Conservation (phyloP, 1,140 invertebrate genomes). For the Drosophila subpulchrella region DNA sequence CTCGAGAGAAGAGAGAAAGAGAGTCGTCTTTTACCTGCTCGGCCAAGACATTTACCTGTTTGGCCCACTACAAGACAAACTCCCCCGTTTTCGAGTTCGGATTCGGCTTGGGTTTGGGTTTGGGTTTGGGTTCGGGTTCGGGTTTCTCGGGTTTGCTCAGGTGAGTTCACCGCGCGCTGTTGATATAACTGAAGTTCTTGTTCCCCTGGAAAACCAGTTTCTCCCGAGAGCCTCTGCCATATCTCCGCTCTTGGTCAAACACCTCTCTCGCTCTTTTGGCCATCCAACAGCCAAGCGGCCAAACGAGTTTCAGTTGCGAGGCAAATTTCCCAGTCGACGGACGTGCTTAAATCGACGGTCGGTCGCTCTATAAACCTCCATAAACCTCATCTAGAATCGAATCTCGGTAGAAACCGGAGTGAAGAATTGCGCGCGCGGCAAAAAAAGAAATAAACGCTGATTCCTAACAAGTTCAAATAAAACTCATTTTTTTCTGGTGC, state of each 20-base stretch:
- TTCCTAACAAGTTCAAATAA: conserved; percentile 4
- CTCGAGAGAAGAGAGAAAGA: conserved; percentile 2
- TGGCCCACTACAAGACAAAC: conserved; percentile 59
- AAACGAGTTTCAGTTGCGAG: conserved; percentile 81
- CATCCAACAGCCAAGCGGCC: conserved; percentile 17
- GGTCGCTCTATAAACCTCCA: conserved; percentile 2
- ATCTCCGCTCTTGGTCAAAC: background rate
- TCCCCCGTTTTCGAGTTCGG: conserved; percentile 43
- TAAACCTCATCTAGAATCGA: background rate
- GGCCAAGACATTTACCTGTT: conserved; percentile 63
- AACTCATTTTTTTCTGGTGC: conserved; percentile 12
- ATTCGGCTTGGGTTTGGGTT: conserved; percentile 27
- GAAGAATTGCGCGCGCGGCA: conserved; percentile 29
- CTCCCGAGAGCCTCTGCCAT: conserved; percentile 1
- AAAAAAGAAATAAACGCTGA: conserved; percentile 7
- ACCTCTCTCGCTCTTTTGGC: conserved; percentile 5
- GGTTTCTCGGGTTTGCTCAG: conserved; percentile 39
- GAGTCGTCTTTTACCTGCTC: conserved; percentile 59
- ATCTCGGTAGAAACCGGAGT: conserved; percentile 2
- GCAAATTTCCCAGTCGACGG: conserved; percentile 60
- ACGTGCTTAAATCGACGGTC: conserved; percentile 49
- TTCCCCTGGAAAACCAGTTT: conserved; percentile 52
- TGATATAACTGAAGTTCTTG: conserved; percentile 69
- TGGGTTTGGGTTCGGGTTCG: conserved; percentile 12
- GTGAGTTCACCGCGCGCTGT: conserved; percentile 37